Conservation (phyloP, 2,888 invertebrate species). For the Caenorhabditis virilis region DNA sequence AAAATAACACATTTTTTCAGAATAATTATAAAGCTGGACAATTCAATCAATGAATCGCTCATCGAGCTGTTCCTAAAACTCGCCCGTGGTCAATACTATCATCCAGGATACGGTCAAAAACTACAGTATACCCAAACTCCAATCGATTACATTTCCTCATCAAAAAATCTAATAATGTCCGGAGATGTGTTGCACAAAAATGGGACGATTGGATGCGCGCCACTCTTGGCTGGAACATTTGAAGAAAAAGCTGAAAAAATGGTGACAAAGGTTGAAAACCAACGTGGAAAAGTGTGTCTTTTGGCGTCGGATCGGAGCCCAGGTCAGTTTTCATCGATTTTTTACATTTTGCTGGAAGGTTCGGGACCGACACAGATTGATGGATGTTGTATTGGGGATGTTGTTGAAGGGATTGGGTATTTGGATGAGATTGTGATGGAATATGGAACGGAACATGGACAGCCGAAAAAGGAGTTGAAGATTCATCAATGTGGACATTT, state of each 20-base stretch:
- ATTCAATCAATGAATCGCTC: slow-evolving; percentile 8
- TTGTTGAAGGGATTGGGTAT: slow-evolving; percentile 26
- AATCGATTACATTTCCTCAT: slow-evolving; percentile 20
- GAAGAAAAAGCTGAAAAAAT: slow-evolving; percentile 8
- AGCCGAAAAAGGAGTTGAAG: slow-evolving; percentile 10
- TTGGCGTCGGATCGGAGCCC: slow-evolving; percentile 22
- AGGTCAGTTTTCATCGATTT: slow-evolving; percentile 21
- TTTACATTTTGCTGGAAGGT: slow-evolving; percentile 28
- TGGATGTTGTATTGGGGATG: slow-evolving; percentile 28
- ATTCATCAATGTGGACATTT: slow-evolving; percentile 32
- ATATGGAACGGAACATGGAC: slow-evolving; percentile 25
- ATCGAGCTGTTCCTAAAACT: slow-evolving; percentile 24
- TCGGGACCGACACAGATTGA: slow-evolving; percentile 16
- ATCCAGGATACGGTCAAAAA: slow-evolving; percentile 21
- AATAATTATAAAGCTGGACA: slow-evolving; percentile 24
- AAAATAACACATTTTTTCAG: too few relatives aligned
- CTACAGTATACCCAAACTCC: slow-evolving; percentile 25
- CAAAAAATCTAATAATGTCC: slow-evolving; percentile 29
- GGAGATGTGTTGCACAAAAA: slow-evolving; percentile 27
- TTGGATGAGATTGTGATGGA: slow-evolving; percentile 21
- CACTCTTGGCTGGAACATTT: slow-evolving; percentile 10
- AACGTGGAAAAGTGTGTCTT: slow-evolving; percentile 27
- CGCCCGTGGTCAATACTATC: slow-evolving; percentile 25
- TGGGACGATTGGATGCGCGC: slow-evolving; percentile 28
- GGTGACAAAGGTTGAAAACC: background rate